Base-by-base conservation (phyloP, 2,797 vertebrate species). In the Gambusia yucatana region DNA sequence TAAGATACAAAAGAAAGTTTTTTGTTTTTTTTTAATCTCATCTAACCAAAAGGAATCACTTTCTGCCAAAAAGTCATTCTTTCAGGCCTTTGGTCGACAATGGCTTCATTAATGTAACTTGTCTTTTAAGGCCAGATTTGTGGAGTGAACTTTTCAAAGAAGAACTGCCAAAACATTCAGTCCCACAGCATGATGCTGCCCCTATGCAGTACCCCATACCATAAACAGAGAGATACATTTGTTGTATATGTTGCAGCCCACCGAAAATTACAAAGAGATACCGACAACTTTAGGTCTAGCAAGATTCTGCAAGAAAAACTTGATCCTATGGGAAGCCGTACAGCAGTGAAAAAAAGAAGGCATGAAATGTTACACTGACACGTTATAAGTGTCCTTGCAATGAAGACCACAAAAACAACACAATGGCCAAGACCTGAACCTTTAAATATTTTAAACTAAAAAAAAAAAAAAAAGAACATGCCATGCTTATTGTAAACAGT, bases 231-330 rank as follows among this genome's bases (percentile, higher is more conserved):
- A 13, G 43, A 43, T 39, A 43, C 30, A 4, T 13, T 59, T 30
- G 55, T 14, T 11, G 55, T 28, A 57, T 10, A 57, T 57, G 55
- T 57, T 13, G 55, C 55, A 14, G 55, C 9, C n/a, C 59, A 44
- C 22, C 46, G 44, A 44, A 61, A 43, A 79, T 25, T 33, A 50
- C 71, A 76, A 44, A 39, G 39, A 39, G 75, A 75, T 41, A 75
- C 39, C 63, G 75, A 43, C 76, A 81, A 59, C 39, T 79, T 46
- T 9, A 48, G 73, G 43, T 47, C 41, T 55, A 41, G n/a, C 3
- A 70, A 48, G 71, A 20, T 30, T 33, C 6, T 25, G 70, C 3
- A 50, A 50, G n/a, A 48, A 22, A 72, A 72, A 30, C 70, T 7
- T 28, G 63, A 67, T 39, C 36, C 63, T 25, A 10, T 25, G 20